Evolutionary conservation across 2,888 invertebrate species (phyloP), one percentile per base, ranked within the genome.

Genomic region (Drosophila leonis): DNA sequence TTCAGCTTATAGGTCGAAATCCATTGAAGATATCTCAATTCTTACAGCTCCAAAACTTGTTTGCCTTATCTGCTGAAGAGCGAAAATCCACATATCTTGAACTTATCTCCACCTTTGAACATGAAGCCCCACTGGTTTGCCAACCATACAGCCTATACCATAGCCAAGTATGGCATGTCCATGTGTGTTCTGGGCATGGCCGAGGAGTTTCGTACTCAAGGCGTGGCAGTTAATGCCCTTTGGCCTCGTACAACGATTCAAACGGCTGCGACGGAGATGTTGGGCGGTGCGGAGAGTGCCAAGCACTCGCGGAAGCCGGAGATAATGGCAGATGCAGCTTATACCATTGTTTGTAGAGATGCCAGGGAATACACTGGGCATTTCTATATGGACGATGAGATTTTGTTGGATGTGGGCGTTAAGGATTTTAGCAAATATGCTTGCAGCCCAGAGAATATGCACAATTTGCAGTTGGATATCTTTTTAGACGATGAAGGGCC

Each of bases 111-210:
- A 1, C 99, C 99, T 0, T 94, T 99, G 20, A 97, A 96, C 91
- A 95, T 99, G 96, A 95, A 95, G 78, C 95, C 98, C 0, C 94
- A 95, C 82, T 99, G 99, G 99, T 95, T 99, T 92, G 95, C 95
- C 65, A 94, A 96, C 88, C 97, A 98, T 93, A 96, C 98, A 48
- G 98, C 98, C 0, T 99, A 99, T 93, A 99, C 99, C 0, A 98
- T 99, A 95, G 98, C 99, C 0, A 99, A 99, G 92, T 99, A 98
- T 92, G 99, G 98, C 27, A 99, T 99, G 99, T 98, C 98, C 0
- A 97, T 99, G 98, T 99, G 98, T 93, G 98, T 97, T 2, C 94
- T 99, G n/a, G 99, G 99, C n/a, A 98, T 99, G 98, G 95, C 98
- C 15, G 97, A 97, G 80, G 99, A 99, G 93, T 97, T 98, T 90